A percentile compares a stretch with the other conserved stretches of the same genome.
Evolutionary conservation across 1,140 invertebrate species (phyloP).

Genomic region (Drosophila mojavensis): DNA sequence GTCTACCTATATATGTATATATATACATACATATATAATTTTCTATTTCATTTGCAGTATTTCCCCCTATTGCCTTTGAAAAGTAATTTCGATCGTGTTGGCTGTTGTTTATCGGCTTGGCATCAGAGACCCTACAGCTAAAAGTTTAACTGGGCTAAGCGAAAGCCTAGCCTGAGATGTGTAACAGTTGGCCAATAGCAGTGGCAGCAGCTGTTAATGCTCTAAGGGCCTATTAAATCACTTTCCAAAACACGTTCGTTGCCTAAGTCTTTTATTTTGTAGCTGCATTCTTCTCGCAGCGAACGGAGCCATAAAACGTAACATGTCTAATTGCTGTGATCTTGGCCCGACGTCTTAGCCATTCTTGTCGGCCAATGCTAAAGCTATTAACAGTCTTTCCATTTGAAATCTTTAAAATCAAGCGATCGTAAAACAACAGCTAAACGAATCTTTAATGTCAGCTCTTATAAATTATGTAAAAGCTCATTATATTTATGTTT

Average conservation of each 20-base stretch:
- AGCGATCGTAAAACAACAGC: conserved; percentile 37
- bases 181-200: conserved; percentile 1
- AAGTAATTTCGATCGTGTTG: background rate
- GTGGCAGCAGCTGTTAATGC: background rate
- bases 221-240: conserved; percentile 20
- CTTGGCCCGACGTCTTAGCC: conserved; percentile 51
- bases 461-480: background rate
- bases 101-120: background rate
- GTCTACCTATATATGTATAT: conserved; percentile 5
- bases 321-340: conserved; percentile 46
- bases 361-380: conserved; percentile 63
- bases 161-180: background rate
- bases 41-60: conserved; percentile 4
- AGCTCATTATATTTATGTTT: background rate
- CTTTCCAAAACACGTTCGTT: conserved; percentile 61
- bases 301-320: conserved; percentile 6
- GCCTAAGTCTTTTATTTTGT: conserved; percentile 60
- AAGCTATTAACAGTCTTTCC: conserved; percentile 47
- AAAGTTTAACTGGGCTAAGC: conserved; percentile 7
- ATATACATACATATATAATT: too few relatives aligned
- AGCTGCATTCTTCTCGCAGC: background rate
- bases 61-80: conserved; percentile 15
- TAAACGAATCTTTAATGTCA: background rate
- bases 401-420: conserved; percentile 23
- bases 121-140: background rate